These are phyloP conservation scores for Ephialtes manifestator DNA, from an alignment of 2,888 invertebrate species.

Conservation along the genomic window DNA sequence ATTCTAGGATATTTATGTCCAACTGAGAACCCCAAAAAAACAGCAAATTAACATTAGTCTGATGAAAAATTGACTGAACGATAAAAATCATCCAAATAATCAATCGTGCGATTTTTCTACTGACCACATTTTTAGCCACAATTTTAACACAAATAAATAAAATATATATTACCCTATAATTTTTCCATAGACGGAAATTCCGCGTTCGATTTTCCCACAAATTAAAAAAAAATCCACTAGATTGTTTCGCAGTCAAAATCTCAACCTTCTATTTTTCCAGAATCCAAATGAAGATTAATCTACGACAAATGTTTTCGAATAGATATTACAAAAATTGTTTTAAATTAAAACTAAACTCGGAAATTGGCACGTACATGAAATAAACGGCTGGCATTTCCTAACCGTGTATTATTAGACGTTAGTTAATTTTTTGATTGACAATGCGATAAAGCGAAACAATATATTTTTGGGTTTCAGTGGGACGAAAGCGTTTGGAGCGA, in stretches of 20 bases:
- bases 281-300: not conserved
- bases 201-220: too few relatives aligned
- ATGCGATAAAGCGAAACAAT: not conserved
- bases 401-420: not conserved
- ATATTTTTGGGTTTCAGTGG: slow-evolving; percentile 1
- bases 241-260: too few relatives aligned
- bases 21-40: too few relatives aligned
- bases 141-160: too few relatives aligned
- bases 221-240: too few relatives aligned
- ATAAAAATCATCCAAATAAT: too few relatives aligned
- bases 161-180: too few relatives aligned
- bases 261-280: not conserved
- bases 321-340: not conserved
- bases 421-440: not conserved
- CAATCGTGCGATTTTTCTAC: too few relatives aligned
- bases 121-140: too few relatives aligned
- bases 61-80: too few relatives aligned
- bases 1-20: not conserved
- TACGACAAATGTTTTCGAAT: not conserved
- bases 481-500: not conserved
- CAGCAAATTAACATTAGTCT: too few relatives aligned
- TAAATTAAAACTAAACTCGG: not conserved
- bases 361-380: not conserved
- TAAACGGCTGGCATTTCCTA: not conserved
- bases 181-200: too few relatives aligned